phyloP scores from a whole-genome alignment of 2,797 vertebrate genomes.

The Spatula clypeata region DNA sequence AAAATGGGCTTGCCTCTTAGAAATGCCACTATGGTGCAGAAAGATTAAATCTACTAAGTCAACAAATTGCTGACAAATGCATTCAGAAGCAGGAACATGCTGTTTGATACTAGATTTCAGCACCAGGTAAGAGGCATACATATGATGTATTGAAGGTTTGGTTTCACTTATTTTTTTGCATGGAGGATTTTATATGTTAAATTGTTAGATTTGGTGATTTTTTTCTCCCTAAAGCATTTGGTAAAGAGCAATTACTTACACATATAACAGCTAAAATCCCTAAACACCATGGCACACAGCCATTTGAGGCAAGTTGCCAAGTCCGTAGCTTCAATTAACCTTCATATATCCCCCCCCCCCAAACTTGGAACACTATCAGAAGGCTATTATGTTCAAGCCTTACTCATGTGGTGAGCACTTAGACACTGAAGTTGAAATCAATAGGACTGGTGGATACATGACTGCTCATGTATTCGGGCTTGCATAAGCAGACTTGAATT shows the following conservation, averaged over 20 bases:
- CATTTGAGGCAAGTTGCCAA: slow-evolving; percentile 74
- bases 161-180: not conserved
- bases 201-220: slow-evolving; percentile 38
- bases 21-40: not conserved
- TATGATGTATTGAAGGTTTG: not conserved
- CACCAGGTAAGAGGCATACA: not conserved
- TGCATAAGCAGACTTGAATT: not conserved
- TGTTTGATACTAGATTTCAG: not conserved
- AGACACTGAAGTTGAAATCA: slow-evolving; percentile 57
- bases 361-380: slow-evolving; percentile 76
- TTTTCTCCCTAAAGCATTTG: slow-evolving; percentile 52
- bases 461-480: slow-evolving; percentile 42
- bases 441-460: slow-evolving; percentile 38
- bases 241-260: slow-evolving; percentile 74
- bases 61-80: not conserved
- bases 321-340: slow-evolving; percentile 77
- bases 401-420: slow-evolving; percentile 70
- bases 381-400: slow-evolving; percentile 73
- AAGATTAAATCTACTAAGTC: not conserved
- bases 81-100: not conserved
- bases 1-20: not conserved
- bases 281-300: slow-evolving; percentile 62
- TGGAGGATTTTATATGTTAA: not conserved
- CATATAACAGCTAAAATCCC: slow-evolving; percentile 69
- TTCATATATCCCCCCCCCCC: slow-evolving; percentile 71